Evolutionary conservation across 2,113 vertebrate species (phyloP).

Genomic region (Crypturellus undulatus): DNA sequence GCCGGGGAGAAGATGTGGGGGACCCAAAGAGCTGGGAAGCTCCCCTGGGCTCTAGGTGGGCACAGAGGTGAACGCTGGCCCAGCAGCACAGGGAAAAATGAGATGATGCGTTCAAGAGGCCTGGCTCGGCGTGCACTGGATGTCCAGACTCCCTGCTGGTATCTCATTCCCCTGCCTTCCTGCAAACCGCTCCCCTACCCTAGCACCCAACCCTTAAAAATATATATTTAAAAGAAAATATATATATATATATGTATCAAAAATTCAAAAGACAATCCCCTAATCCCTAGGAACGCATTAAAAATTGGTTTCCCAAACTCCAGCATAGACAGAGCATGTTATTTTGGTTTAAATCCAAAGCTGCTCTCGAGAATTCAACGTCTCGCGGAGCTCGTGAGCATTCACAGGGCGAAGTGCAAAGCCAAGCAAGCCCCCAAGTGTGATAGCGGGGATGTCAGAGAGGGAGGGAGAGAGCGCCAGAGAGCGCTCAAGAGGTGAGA

Average conservation of each 20-base stretch:
- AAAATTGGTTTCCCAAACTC: background rate
- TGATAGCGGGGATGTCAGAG: background rate
- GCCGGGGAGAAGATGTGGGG: background rate
- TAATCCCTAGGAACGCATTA: background rate
- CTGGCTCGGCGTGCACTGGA: background rate
- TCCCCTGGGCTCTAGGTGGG: background rate
- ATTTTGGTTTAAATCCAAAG: background rate
- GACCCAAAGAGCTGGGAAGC: background rate
- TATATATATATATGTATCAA: background rate
- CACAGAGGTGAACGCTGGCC: background rate
- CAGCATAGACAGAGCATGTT: background rate
- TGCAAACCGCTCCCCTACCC: background rate
- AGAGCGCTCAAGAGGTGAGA: background rate
- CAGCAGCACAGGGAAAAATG: background rate
- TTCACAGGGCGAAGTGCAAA: slow-evolving; percentile 17
- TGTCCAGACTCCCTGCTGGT: background rate
- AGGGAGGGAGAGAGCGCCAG: background rate
- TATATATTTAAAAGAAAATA: background rate
- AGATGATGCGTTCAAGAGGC: background rate
- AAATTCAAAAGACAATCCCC: background rate
- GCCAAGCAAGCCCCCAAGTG: background rate
- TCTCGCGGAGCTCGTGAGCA: background rate
- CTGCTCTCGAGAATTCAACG: background rate
- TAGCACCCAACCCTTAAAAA: background rate
- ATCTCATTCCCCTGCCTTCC: background rate